Evolutionary conservation across 2,113 vertebrate species (phyloP), one percentile per base, ranked within the genome.

Genomic region (Macquaria australasica): DNA sequence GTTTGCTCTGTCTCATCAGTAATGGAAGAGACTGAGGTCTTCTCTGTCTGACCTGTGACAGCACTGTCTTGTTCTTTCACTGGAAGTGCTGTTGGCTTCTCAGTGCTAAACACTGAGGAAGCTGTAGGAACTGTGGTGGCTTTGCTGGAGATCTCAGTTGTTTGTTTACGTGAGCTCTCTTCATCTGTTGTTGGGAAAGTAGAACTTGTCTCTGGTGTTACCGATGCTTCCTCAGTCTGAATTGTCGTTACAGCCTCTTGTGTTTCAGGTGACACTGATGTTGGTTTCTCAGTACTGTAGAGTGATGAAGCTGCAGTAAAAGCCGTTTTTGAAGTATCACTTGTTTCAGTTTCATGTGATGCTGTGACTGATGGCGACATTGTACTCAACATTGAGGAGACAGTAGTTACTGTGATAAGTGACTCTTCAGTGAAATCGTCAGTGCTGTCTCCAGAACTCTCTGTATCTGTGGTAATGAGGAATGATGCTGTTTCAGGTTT

Each of bases 211-310:
- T 39, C 6, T 64, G 43, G 3, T 14, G 37, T 55, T 4, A 21
- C 7, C 58, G 69, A 64, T 8, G 1, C 1, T 8, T 10, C 11
- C 2, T 55, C 21, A 8, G 21, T 55, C 58, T 51, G 4, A 43
- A 4, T 43, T 60, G 69, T 79, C 8, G 28, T 21, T 9, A 31
- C 25, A 77, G n/a, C 45, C 1, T 56, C 56, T n/a, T 63, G 43
- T 53, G 28, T 1, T 45, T 64, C 66, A 66, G 55, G 8, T 56
- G 60, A 18, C 1, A 34, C 20, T 53, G 77, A 56, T 43, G 64
- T 79, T 23, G 84, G 48, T 59, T 31, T 62, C 0, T 62, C 53
- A 37, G 84, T 87, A 43, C 43, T 87, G 31, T 21, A 31, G 28
- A 31, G 28, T 31, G 28, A 78, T 37, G 37, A 37, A 37, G 1